These are phyloP conservation scores for Metalampra italica DNA, from an alignment of 2,888 invertebrate genomes.

Conservation along the genomic window DNA sequence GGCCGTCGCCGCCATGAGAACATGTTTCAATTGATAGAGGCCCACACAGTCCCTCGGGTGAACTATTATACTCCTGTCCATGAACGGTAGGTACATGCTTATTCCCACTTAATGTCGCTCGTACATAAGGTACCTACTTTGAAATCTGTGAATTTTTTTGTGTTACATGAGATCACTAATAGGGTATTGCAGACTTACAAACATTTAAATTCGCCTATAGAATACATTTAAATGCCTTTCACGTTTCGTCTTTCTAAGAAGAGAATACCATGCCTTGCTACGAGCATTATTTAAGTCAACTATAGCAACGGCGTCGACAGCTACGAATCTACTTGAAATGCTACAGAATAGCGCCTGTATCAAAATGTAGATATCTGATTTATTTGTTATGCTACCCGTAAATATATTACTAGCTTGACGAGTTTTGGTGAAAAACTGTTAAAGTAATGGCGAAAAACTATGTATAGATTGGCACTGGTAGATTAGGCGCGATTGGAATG, in stretches of 20 bases:
- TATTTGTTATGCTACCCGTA: no score
- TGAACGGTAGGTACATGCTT: slow-evolving; percentile 42
- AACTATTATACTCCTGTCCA: slow-evolving; percentile 53
- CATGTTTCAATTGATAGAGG: slow-evolving; percentile 68
- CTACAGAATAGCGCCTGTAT: no score
- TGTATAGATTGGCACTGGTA: slow-evolving; percentile 2
- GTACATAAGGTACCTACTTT: slow-evolving; percentile 34
- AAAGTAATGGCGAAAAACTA: not conserved
- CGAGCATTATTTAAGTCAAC: no score
- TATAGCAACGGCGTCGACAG: no score
- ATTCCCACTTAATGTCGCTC: slow-evolving; percentile 46
- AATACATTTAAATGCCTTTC: no score
- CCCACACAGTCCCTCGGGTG: slow-evolving; percentile 42
- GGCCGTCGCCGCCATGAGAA: slow-evolving; percentile 31
- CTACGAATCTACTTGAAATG: no score
- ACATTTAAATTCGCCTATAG: no score
- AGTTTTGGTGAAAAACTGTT: not conserved
- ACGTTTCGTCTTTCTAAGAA: no score
- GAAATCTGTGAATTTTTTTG: slow-evolving; percentile 13
- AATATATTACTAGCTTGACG: not conserved
- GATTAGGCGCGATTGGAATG: slow-evolving; percentile 22
- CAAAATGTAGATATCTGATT: no score
- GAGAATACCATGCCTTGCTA: no score
- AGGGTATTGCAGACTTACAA: no score
- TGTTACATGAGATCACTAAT: no score